Conservation (phyloP, 1,140 invertebrate genomes). For the Tribolium madens region DNA sequence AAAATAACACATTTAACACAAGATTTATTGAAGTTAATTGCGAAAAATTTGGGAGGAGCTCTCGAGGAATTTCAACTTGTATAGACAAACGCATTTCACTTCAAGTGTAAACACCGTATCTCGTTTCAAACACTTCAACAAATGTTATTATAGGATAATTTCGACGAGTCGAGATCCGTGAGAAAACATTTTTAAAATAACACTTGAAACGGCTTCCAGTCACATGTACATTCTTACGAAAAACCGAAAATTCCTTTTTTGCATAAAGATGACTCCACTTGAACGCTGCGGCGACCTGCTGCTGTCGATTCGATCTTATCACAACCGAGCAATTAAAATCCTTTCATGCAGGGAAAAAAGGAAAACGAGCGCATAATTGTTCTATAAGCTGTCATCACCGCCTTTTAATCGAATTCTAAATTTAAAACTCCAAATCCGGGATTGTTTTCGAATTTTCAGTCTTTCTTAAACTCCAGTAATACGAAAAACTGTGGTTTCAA, state of each 20-base stretch:
- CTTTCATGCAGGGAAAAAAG: not conserved
- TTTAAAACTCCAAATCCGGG: too few species aligned
- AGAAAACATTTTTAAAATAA: conserved; percentile 23
- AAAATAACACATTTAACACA: conserved; percentile 8
- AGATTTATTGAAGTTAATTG: conserved; percentile 16
- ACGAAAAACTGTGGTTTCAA: too few species aligned
- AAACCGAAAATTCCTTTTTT: not conserved
- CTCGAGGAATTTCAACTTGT: not conserved
- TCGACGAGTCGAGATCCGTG: not conserved
- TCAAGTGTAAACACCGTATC: conserved; percentile 13
- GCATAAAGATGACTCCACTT: not conserved
- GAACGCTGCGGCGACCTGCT: not conserved
- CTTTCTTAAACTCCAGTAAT: too few species aligned
- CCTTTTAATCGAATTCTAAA: not conserved
- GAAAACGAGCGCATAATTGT: not conserved
- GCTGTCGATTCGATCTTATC: not conserved
- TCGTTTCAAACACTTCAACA: conserved; percentile 9
- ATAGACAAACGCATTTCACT: conserved; percentile 20
- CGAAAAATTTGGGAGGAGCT: not conserved
- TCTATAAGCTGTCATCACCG: not conserved
- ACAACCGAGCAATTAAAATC: not conserved
- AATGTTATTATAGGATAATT: conserved; percentile 28
- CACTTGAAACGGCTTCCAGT: not conserved
- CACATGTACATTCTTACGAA: not conserved
- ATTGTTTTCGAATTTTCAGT: too few species aligned